Conservation (phyloP, 2,797 vertebrate genomes). For the Paedocypris micromegethes region DNA sequence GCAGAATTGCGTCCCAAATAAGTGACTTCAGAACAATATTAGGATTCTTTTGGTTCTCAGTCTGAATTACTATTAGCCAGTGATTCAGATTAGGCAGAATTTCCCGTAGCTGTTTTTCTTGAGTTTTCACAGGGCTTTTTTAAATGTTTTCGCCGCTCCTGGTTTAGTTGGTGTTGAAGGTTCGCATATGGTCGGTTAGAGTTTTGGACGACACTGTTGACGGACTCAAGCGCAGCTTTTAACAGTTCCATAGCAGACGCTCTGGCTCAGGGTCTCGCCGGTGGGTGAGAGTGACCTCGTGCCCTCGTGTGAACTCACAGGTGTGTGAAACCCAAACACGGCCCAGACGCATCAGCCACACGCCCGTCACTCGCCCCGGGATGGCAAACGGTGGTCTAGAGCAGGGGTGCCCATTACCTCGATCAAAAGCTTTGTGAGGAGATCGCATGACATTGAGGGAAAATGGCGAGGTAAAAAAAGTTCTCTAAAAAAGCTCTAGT, state of each 20-base stretch:
- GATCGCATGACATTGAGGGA: too few species aligned
- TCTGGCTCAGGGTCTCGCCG: conserved; percentile 34
- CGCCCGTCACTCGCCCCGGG: conserved; percentile 1
- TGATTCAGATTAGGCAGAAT: too few species aligned
- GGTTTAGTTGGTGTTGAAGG: conserved; percentile 39
- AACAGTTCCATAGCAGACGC: conserved; percentile 38
- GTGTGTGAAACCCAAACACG: conserved; percentile 45
- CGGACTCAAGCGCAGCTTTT: conserved; percentile 22
- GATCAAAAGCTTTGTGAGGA: too few species aligned
- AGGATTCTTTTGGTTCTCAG: too few species aligned
- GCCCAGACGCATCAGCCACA: background rate
- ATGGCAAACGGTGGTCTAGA: conserved; percentile 13
- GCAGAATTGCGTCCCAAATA: too few species aligned
- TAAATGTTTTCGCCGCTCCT: background rate
- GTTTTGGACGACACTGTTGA: conserved; percentile 36
- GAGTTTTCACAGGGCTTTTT: too few species aligned
- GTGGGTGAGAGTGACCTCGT: conserved; percentile 42
- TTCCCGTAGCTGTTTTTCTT: too few species aligned
- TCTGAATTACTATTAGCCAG: too few species aligned
- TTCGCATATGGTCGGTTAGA: conserved; percentile 18
- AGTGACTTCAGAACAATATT: too few species aligned
- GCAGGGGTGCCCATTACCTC: too few species aligned
- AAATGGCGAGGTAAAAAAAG: too few species aligned
- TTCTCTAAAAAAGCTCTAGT: too few species aligned
- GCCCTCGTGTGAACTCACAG: conserved; percentile 27